phyloP scores from a whole-genome alignment of 2,113 vertebrate species.

The Gymnarchus niloticus region DNA sequence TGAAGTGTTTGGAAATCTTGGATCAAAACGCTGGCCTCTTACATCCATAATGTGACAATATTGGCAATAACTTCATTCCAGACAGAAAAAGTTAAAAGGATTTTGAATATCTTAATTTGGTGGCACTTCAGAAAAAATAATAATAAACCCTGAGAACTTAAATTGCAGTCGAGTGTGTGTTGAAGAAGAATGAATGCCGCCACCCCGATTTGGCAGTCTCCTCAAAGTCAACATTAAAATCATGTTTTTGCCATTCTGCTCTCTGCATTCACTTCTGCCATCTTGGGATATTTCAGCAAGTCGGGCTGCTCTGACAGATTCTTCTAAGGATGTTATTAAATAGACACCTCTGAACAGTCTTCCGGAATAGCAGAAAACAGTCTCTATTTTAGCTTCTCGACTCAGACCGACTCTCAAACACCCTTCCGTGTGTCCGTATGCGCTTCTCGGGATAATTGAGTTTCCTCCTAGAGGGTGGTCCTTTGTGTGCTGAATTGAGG shows the following conservation, averaged over 20 bases:
- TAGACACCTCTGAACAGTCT: neutral
- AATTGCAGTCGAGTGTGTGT: neutral
- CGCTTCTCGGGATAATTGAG: neutral
- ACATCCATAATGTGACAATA: neutral
- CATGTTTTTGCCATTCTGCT: neutral
- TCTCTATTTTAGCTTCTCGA: neutral
- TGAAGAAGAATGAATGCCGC: neutral
- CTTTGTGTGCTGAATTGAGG: neutral
- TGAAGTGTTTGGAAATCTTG: no score
- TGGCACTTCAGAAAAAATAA: neutral
- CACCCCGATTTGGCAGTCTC: no score
- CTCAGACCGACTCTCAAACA: neutral
- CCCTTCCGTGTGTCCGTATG: neutral
- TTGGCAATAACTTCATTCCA: neutral
- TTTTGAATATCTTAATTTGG: neutral
- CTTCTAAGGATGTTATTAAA: neutral
- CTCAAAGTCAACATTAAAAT: no score
- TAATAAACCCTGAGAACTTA: neutral
- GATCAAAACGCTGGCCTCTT: neutral
- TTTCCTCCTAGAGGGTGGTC: neutral
- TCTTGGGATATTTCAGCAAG: neutral
- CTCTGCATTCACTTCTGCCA: neutral
- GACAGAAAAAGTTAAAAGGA: neutral
- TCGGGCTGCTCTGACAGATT: neutral
- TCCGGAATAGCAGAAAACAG: neutral